Conservation (phyloP, 2,888 invertebrate genomes). For the Bombylius major region DNA sequence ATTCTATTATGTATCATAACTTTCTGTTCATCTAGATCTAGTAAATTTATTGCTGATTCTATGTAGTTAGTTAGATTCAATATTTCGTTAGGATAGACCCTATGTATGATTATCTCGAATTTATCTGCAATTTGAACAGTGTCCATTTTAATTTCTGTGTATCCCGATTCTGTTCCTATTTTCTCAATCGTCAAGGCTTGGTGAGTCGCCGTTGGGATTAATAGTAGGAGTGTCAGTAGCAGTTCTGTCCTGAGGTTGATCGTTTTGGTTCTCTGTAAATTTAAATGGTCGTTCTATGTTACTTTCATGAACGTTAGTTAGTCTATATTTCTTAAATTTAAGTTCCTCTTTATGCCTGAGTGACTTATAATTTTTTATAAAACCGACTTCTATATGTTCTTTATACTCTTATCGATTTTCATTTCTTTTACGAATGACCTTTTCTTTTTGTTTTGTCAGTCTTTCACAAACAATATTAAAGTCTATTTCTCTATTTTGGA, state of each 20-base stretch:
- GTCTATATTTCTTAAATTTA: background rate
- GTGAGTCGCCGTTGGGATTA: background rate
- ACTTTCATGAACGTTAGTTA: background rate
- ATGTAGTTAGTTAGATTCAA: constrained; percentile 6
- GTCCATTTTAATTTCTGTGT: background rate
- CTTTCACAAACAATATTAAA: background rate
- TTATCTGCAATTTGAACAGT: background rate
- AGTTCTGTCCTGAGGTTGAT: background rate
- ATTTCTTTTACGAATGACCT: background rate
- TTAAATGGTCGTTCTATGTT: constrained; percentile 1
- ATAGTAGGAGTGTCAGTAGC: background rate
- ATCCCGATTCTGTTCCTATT: background rate
- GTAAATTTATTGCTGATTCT: background rate
- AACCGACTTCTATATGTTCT: background rate
- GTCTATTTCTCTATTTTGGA: background rate
- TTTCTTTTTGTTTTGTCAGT: no score
- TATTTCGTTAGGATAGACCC: constrained; percentile 9
- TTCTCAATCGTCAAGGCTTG: background rate
- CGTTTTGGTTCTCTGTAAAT: background rate
- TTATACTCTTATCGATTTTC: background rate
- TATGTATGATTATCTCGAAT: constrained; percentile 6
- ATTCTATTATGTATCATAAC: background rate
- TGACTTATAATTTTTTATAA: background rate
- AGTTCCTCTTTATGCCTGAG: background rate
- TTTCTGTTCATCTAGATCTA: background rate